Conservation (phyloP, 2,113 vertebrate species). For the Baryphthengus martii region DNA sequence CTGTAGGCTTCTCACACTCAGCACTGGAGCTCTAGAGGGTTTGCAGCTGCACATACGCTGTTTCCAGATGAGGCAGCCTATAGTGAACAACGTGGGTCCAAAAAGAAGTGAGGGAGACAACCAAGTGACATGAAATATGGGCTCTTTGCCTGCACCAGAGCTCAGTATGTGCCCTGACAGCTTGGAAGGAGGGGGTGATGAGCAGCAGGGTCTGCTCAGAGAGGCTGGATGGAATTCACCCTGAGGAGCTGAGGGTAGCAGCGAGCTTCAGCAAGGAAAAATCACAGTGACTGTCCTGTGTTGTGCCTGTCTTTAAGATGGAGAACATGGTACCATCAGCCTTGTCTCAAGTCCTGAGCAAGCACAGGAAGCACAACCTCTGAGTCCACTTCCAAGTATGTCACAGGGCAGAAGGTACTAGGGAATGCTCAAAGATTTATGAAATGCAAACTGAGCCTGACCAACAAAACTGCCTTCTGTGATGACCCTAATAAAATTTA, state of each 20-base stretch:
- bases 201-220: neutral
- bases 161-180: neutral
- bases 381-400: neutral
- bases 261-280: neutral
- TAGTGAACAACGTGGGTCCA: neutral
- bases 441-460: neutral
- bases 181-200: accelerated
- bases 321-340: neutral
- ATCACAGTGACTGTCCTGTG: accelerated
- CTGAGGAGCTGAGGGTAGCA: neutral
- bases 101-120: neutral
- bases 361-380: neutral
- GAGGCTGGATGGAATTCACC: neutral
- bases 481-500: neutral
- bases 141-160: neutral
- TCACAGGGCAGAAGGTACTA: neutral
- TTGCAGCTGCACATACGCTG: accelerated
- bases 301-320: neutral
- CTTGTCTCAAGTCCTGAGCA: accelerated
- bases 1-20: neutral
- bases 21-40: neutral
- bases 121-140: neutral
- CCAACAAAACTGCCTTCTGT: neutral
- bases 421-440: neutral
- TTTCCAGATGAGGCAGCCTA: neutral